Evolutionary conservation across 2,888 invertebrate genomes (phyloP).

Genomic region (Melanchra persicariae): DNA sequence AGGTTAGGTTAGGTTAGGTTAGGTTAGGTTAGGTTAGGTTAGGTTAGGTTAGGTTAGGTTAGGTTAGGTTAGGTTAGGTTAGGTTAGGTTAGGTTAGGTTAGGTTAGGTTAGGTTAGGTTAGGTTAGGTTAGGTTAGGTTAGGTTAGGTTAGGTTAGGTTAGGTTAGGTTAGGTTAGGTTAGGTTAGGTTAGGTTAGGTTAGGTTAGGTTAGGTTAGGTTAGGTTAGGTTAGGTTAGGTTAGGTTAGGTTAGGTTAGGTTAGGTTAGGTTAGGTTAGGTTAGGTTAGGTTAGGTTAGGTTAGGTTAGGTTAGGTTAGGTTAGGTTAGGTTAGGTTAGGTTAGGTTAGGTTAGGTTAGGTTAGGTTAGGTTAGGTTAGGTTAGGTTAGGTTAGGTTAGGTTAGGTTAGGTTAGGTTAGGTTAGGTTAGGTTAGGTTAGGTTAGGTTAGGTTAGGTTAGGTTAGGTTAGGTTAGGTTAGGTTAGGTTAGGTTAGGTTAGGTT

Average conservation of each 20-base stretch:
- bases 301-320: conserved; percentile 70
- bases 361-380: conserved; percentile 74
- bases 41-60: too few relatives aligned
- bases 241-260: conserved; percentile 10
- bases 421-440: conserved; percentile 73
- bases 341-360: conserved; percentile 74
- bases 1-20: too few relatives aligned
- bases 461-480: too few relatives aligned
- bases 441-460: conserved; percentile 16
- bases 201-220: too few relatives aligned
- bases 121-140: too few relatives aligned
- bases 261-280: conserved; percentile 20
- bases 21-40: too few relatives aligned
- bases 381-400: conserved; percentile 69
- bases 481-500: conserved; percentile 34
- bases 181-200: too few relatives aligned
- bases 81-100: background rate
- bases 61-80: too few relatives aligned
- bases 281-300: too few relatives aligned
- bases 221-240: conserved; percentile 8
- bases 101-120: background rate
- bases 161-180: background rate
- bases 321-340: too few relatives aligned
- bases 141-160: too few relatives aligned
- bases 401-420: conserved; percentile 77